Evolutionary conservation across 2,888 invertebrate species (phyloP), one percentile per base, ranked within the genome.

Genomic region (Acanthococcus lagerstroemiae): DNA sequence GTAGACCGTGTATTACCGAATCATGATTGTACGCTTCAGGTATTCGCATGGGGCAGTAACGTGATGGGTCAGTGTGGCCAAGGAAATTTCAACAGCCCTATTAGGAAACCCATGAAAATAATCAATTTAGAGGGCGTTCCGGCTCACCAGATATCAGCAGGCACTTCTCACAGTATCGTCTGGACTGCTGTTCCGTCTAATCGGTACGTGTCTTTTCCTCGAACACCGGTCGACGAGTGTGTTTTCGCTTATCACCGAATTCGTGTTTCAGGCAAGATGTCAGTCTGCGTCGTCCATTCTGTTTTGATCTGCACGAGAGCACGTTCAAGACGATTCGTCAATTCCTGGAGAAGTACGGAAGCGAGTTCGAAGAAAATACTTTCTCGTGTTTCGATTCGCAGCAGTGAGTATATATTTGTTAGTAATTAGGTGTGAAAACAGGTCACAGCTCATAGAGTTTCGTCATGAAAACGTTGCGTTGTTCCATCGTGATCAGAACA

Each of bases 41-140:
- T 72, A 5, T 71, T 69, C 55, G 71, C 72, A 1, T 73, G 73
- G 73, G 80, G 84, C n/a, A 80, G 80, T 70, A 84, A 84, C 73
- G 79, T 81, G 0, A 82, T 82, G 81, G 84, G 84, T 1, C 83
- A 84, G 73, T 84, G 83, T 74, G 84, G 84, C 0, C 81, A 81
- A 70, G 83, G 83, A 3, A 82, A 83, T 73, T 78, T 79, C 1
- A 80, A 80, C 44, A 81, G 81, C 67, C 83, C 83, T 3, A 76
- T 84, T 4, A 77, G 80, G 1, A 74, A 80, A 57, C 84, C 84
- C 1, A 75, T 78, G 50, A 80, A 80, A 72, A 82, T 84, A 1
- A 73, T 80, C 25, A 81, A 81, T 1, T 72, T 84, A 21, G 80
- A 80, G 24, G 80, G 80, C 1, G 76, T 80, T 1, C 75, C 76